phyloP scores from a whole-genome alignment of 2,888 invertebrate species.

The Conchocele bisecta region DNA sequence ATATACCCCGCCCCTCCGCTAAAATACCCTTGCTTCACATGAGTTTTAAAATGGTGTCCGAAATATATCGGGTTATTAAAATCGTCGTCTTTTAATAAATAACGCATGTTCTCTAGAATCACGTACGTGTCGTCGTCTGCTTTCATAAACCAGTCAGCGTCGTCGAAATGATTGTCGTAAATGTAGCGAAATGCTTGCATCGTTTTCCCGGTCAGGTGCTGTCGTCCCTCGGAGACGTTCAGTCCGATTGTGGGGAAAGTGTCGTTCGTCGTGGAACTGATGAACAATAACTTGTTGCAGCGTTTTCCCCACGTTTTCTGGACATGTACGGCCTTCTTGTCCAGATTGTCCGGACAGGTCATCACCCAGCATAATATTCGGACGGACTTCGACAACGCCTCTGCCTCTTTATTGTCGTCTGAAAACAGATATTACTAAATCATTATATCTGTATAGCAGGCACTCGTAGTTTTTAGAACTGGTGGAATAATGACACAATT shows the following conservation, averaged over 20 bases:
- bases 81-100: conserved; percentile 88
- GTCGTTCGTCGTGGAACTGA: conserved; percentile 85
- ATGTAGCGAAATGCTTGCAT: conserved; percentile 95
- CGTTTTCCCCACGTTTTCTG: conserved; percentile 97
- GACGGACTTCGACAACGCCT: conserved; percentile 88
- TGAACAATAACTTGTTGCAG: conserved; percentile 84
- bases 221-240: conserved; percentile 93
- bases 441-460: too few species aligned
- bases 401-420: conserved; percentile 68
- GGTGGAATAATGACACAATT: too few species aligned
- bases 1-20: conserved; percentile 90
- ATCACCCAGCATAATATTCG: conserved; percentile 97
- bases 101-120: conserved; percentile 95
- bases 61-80: conserved; percentile 90
- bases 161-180: conserved; percentile 90
- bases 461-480: too few species aligned
- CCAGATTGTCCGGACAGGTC: conserved; percentile 95
- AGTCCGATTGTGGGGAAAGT: conserved; percentile 89
- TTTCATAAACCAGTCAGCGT: conserved; percentile 98
- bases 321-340: conserved; percentile 93
- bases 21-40: conserved; percentile 82
- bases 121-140: conserved; percentile 99
- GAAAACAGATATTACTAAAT: too few species aligned
- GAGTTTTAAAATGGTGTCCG: conserved; percentile 80
- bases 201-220: conserved; percentile 98